These are phyloP conservation scores for Gymnocypris eckloni DNA, from an alignment of 2,797 vertebrate species.

Conservation along the genomic window DNA sequence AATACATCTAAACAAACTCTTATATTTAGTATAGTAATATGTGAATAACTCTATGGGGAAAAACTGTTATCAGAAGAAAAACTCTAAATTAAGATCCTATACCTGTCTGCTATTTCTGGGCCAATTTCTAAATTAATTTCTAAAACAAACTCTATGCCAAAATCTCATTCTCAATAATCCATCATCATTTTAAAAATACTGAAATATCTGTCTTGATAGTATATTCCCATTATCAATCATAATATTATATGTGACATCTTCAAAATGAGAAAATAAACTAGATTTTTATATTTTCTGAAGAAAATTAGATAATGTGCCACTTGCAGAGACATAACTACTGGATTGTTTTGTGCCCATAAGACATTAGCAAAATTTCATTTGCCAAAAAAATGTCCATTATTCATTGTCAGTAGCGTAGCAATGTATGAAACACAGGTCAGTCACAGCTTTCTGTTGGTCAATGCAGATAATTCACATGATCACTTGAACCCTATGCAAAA, in stretches of 20 bases:
- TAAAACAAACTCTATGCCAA: background rate
- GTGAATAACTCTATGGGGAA: background rate
- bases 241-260: background rate
- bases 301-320: background rate
- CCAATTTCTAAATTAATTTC: background rate
- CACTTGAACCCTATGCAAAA: background rate
- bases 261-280: background rate
- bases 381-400: background rate
- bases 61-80: background rate
- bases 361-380: background rate
- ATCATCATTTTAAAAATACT: constrained; percentile 1
- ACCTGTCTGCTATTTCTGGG: background rate
- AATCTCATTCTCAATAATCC: background rate
- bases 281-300: background rate
- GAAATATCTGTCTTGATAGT: background rate
- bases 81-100: background rate
- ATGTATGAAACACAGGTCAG: background rate
- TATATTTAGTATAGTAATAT: background rate
- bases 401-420: background rate
- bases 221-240: background rate
- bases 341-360: background rate
- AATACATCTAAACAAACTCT: background rate
- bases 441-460: background rate
- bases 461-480: background rate
- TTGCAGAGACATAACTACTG: background rate